phyloP scores from a whole-genome alignment of 2,888 invertebrate genomes.

The Brachycybe producta region DNA sequence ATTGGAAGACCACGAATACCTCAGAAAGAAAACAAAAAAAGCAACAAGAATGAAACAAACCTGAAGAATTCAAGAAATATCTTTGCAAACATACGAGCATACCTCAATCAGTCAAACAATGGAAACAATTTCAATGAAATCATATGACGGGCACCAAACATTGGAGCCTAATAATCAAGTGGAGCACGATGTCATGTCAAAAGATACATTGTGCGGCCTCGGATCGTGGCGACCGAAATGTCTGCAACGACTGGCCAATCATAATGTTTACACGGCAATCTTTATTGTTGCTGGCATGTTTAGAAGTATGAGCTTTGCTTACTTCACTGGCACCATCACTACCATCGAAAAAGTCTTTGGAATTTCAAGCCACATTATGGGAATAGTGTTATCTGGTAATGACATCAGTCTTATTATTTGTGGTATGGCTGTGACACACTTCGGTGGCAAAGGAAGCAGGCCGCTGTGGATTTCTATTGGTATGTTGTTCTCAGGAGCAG shows the following conservation, averaged over 20 bases:
- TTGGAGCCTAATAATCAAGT: too few species aligned
- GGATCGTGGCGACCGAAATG: constrained; percentile 3
- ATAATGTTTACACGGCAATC: neutral
- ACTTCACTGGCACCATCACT: constrained; percentile 16
- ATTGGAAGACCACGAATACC: too few species aligned
- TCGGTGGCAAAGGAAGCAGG: constrained; percentile 54
- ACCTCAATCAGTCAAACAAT: too few species aligned
- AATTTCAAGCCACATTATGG: constrained; percentile 32
- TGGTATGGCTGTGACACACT: constrained; percentile 52
- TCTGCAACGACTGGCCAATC: constrained; percentile 9
- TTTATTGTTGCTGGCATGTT: neutral
- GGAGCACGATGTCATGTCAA: too few species aligned
- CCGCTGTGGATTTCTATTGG: constrained; percentile 60
- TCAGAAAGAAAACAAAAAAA: too few species aligned
- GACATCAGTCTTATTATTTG: constrained; percentile 57
- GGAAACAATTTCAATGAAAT: too few species aligned
- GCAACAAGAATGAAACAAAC: too few species aligned
- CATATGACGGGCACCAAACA: too few species aligned
- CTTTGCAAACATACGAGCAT: too few species aligned
- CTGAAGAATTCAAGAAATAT: too few species aligned
- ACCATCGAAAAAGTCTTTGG: constrained; percentile 18
- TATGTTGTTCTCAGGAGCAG: constrained; percentile 48
- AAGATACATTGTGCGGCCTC: constrained; percentile 2
- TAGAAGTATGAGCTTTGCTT: constrained; percentile 17
- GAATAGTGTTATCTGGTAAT: constrained; percentile 57